Evolutionary conservation across 2,888 invertebrate genomes (phyloP), one percentile per base, ranked within the genome.

Genomic region (Drosophila rellima): DNA sequence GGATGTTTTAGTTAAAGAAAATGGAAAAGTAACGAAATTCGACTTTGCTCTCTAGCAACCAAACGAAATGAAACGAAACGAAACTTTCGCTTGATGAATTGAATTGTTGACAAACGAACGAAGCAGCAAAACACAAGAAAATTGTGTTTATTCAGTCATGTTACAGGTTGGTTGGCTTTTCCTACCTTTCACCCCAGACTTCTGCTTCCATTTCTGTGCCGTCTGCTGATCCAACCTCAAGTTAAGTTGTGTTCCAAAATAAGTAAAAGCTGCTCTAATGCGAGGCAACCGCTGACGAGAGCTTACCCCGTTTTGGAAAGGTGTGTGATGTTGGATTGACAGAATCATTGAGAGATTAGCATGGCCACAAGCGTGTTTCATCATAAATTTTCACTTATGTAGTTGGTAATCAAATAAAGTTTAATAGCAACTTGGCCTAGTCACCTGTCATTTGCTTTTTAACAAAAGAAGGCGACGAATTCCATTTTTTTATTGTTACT

Each of bases 121-220:
- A 77, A 82, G 75, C 78, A 79, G 79, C 80, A 82, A 88, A 85
- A 85, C 74, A 79, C 74, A 74, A 65, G 80, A 77, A 85, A 85
- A 85, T 85, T 85, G 85, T 85, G 81, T 85, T 85, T 88, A 85
- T 82, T 85, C 88, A 85, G 83, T 82, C 86, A 82, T 82, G 79
- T 82, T 85, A 75, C 88, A 80, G 80, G 70, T 77, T 73, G 69
- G 59, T 48, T 37, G 48, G 52, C 33, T 72, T 37, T 51, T n/a
- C 20, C 42, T 20, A 26, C 10, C 42, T 26, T 10, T 59, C 10
- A 35, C 11, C 18, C 23, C 18, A 26, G 40, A 50, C 13, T n/a
- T 31, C 4, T 31, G 0, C 2, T 10, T n/a, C n/a, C 54, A 23
- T 17, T 31, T 7, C 26, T 11, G 6, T 11, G 0, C 23, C 13